phyloP scores from a whole-genome alignment of 1,140 invertebrate species.

The Belonocnema kinseyi region DNA sequence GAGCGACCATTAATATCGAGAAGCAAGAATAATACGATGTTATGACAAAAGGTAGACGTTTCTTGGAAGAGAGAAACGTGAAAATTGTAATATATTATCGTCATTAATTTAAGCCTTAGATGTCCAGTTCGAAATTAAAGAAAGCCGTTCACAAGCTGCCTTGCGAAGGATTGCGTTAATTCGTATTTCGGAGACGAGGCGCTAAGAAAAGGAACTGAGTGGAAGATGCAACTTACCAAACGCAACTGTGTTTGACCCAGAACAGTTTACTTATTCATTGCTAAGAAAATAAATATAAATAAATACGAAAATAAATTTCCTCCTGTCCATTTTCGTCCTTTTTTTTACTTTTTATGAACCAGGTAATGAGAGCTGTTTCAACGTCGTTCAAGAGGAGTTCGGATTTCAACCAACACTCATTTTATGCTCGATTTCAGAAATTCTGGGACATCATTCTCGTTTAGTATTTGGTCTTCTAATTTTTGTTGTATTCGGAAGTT shows the following conservation, averaged over 20 bases:
- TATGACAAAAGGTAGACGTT: not conserved
- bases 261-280: slow-evolving; percentile 62
- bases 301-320: slow-evolving; percentile 9
- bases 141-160: slow-evolving; percentile 65
- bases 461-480: no score
- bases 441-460: no score
- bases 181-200: slow-evolving; percentile 41
- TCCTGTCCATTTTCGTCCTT: not conserved
- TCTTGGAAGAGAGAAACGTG: not conserved
- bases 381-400: not conserved
- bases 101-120: slow-evolving; percentile 12
- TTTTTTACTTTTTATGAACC: not conserved
- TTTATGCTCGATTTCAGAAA: no score
- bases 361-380: not conserved
- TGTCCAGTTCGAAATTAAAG: slow-evolving; percentile 30
- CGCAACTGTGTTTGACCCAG: slow-evolving; percentile 43
- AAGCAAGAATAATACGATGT: not conserved
- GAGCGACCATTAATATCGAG: not conserved
- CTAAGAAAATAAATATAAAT: slow-evolving; percentile 54
- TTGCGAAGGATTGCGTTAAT: slow-evolving; percentile 57
- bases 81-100: slow-evolving; percentile 16
- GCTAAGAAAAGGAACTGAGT: slow-evolving; percentile 31
- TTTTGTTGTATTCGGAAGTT: no score
- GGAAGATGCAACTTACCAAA: slow-evolving; percentile 39
- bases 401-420: no score